phyloP scores from a whole-genome alignment of 2,888 invertebrate species.

The Psylliodes chrysocephalus region DNA sequence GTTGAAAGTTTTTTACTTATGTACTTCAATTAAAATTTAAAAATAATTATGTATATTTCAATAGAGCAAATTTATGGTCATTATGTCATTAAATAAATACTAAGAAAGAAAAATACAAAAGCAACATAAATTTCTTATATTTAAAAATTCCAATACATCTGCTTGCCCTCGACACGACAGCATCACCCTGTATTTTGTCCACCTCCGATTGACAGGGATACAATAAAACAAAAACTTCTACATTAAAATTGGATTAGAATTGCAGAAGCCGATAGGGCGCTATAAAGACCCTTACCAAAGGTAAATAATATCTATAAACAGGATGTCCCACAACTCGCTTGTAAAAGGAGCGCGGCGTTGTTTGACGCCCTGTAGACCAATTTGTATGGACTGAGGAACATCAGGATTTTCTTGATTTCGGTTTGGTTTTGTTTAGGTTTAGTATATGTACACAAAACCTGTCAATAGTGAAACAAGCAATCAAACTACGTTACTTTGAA shows the following conservation, averaged over 20 bases:
- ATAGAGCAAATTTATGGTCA: too few species aligned
- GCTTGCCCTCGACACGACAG: not conserved
- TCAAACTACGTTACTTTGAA: too few species aligned
- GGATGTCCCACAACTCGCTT: conserved; percentile 32
- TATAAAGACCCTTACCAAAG: conserved; percentile 21
- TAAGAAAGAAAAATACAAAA: too few species aligned
- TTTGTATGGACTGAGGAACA: conserved; percentile 22
- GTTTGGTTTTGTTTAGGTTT: too few species aligned
- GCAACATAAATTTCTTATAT: too few species aligned
- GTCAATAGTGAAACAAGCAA: not conserved
- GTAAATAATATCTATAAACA: conserved; percentile 30
- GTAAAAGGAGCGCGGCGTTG: conserved; percentile 30
- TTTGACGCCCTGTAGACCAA: conserved; percentile 29
- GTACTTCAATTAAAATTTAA: too few species aligned
- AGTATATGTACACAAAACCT: too few species aligned
- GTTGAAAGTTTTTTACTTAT: too few species aligned
- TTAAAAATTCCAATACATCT: too few species aligned
- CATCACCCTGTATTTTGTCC: conserved; percentile 19
- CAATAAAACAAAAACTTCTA: conserved; percentile 37
- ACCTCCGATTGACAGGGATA: conserved; percentile 10
- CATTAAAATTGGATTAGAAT: conserved; percentile 39
- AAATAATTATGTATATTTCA: too few species aligned
- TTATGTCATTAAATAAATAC: too few species aligned
- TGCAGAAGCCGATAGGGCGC: conserved; percentile 36
- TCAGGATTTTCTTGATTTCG: conserved; percentile 17